Conservation (phyloP, 2,888 invertebrate species). For the Tipula unca region DNA sequence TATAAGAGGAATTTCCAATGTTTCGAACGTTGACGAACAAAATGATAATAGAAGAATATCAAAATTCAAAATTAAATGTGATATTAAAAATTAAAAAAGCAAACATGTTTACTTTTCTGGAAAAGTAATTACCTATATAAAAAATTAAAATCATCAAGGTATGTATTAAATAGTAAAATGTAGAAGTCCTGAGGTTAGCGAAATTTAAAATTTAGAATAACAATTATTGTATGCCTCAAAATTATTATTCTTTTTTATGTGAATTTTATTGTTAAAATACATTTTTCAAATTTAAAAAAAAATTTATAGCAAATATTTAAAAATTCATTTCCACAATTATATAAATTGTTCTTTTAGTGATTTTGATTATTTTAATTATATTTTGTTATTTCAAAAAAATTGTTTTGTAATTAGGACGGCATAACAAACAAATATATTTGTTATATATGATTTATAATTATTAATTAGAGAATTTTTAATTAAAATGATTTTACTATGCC, state of each 20-base stretch:
- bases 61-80: too few relatives aligned
- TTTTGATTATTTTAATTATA: conserved; percentile 8
- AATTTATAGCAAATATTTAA: neutral
- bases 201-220: neutral
- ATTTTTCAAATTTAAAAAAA: neutral
- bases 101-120: too few relatives aligned
- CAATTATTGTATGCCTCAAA: neutral
- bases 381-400: neutral
- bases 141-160: neutral
- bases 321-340: neutral
- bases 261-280: neutral
- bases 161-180: neutral
- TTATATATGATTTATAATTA: neutral
- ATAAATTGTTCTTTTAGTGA: neutral
- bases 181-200: neutral
- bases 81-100: neutral
- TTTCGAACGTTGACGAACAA: neutral
- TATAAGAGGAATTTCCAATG: neutral
- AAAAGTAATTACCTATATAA: too few relatives aligned
- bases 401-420: conserved; percentile 14
- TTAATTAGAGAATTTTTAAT: conserved; percentile 3
- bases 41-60: neutral
- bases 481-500: conserved; percentile 2
- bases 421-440: conserved; percentile 8
- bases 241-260: neutral